Conservation (phyloP, 2,888 invertebrate species). For the Tillus elongatus region DNA sequence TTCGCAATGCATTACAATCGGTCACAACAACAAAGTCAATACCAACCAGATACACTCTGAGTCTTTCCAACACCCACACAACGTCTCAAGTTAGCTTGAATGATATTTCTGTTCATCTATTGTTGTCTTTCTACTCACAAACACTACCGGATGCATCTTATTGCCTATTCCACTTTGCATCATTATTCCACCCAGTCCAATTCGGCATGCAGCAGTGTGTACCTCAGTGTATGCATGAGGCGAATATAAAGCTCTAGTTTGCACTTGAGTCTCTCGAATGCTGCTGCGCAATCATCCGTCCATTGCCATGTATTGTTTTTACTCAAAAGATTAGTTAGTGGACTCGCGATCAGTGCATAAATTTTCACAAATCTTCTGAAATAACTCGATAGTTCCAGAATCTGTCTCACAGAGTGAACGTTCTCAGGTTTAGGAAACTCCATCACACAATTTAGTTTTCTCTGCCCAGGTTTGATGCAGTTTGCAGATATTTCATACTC, state of each 20-base stretch:
- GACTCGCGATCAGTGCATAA: neutral
- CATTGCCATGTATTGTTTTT: too few species aligned
- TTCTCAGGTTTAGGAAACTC: constrained; percentile 3
- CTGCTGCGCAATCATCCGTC: too few species aligned
- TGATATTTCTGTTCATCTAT: too few species aligned
- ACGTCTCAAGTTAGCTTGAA: too few species aligned
- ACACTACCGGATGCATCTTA: neutral
- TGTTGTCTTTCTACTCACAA: too few species aligned
- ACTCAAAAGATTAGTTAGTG: neutral
- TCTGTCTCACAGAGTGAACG: constrained; percentile 1
- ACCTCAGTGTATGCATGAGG: neutral
- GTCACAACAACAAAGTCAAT: neutral
- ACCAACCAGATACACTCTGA: neutral
- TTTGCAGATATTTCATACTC: neutral
- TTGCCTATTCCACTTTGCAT: neutral
- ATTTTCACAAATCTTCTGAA: neutral
- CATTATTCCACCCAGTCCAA: constrained; percentile 6
- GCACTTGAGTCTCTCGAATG: too few species aligned
- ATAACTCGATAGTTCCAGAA: constrained; percentile 2
- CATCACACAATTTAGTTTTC: neutral
- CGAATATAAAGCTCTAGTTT: neutral
- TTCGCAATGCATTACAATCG: neutral
- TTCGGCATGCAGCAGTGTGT: neutral
- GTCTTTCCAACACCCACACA: too few species aligned
- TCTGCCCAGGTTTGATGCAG: neutral